These are phyloP conservation scores for Sarcophaga bullata DNA, from an alignment of 1,140 invertebrate species.

Conservation along the genomic window DNA sequence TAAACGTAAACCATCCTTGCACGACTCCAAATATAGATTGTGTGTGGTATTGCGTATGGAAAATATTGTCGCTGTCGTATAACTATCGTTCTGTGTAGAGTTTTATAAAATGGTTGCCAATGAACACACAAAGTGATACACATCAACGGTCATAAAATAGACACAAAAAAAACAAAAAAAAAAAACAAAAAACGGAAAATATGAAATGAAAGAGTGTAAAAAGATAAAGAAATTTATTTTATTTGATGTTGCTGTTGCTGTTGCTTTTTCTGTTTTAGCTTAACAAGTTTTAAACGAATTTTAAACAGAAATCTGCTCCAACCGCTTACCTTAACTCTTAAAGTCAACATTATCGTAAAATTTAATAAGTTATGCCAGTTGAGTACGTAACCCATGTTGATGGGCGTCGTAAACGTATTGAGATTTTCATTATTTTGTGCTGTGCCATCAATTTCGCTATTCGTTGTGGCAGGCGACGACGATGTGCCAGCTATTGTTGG, in stretches of 20 bases:
- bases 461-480: conserved; percentile 5
- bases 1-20: conserved; percentile 59
- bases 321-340: conserved; percentile 55
- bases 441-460: conserved; percentile 11
- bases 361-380: conserved; percentile 60
- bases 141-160: not conserved
- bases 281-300: too few species aligned
- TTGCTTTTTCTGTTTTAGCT: too few species aligned
- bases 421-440: conserved; percentile 11
- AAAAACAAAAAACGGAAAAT: conserved; percentile 29
- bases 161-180: conserved; percentile 15
- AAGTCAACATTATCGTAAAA: conserved; percentile 62
- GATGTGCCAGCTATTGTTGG: not conserved
- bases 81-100: conserved; percentile 56
- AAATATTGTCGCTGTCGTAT: conserved; percentile 59
- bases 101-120: conserved; percentile 14
- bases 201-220: not conserved
- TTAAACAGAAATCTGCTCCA: too few species aligned
- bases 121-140: not conserved
- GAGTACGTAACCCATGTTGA: conserved; percentile 60
- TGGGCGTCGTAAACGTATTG: conserved; percentile 51
- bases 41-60: conserved; percentile 62
- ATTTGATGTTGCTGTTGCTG: not conserved
- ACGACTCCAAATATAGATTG: conserved; percentile 63
- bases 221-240: conserved; percentile 32